A percentile compares a stretch with the other conserved stretches of the same genome.
phyloP scores from a whole-genome alignment of 1,140 invertebrate genomes.

The Orius insidiosus region DNA sequence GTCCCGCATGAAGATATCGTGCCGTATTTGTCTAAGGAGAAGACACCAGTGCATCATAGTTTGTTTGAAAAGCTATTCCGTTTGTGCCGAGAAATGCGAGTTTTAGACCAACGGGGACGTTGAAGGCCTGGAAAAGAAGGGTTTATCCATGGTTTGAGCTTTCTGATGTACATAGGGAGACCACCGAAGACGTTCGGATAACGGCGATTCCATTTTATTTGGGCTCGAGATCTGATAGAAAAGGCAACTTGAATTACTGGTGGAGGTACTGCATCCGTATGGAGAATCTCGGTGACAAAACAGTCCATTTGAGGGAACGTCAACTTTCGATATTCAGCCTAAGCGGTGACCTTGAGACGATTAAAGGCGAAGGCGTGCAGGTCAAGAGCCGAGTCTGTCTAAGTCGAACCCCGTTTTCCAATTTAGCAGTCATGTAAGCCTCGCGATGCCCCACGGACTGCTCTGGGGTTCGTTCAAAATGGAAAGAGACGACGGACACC shows the following conservation, averaged over 20 bases:
- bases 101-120: too few relatives aligned
- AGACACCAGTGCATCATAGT: constrained; percentile 77
- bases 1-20: constrained; percentile 90
- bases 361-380: constrained; percentile 85
- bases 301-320: constrained; percentile 78
- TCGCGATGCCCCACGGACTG: constrained; percentile 91
- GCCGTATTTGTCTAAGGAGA: constrained; percentile 65
- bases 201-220: constrained; percentile 97
- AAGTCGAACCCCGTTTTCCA: constrained; percentile 82
- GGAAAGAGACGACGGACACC: constrained; percentile 87
- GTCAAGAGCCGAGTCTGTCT: constrained; percentile 82
- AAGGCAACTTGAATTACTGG: constrained; percentile 71
- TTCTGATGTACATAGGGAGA: constrained; percentile 93
- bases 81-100: too few relatives aligned
- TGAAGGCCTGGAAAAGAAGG: constrained; percentile 77
- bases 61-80: constrained; percentile 86
- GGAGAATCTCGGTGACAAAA: constrained; percentile 76
- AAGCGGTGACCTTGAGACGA: constrained; percentile 87
- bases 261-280: constrained; percentile 91
- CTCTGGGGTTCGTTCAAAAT: constrained; percentile 97
- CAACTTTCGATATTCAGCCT: constrained; percentile 93
- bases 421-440: constrained; percentile 87
- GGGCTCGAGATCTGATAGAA: constrained; percentile 68
- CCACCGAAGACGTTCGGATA: constrained; percentile 82
- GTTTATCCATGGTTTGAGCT: constrained; percentile 92